These are phyloP conservation scores for Holacanthella duospinosa DNA, from an alignment of 2,888 invertebrate species.

Conservation along the genomic window DNA sequence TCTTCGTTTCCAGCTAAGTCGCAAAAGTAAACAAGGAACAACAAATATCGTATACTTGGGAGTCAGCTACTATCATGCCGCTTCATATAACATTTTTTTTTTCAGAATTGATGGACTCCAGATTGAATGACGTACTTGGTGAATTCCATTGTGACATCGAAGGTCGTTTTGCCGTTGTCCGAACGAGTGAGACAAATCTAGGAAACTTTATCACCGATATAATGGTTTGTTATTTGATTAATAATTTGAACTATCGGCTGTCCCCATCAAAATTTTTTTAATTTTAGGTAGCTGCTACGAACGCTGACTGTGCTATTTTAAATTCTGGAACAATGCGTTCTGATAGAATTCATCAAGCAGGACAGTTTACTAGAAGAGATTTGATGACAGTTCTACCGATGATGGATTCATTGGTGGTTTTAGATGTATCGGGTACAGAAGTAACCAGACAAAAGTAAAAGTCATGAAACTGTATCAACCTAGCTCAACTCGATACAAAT, in stretches of 20 bases:
- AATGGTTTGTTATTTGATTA: slow-evolving; percentile 12
- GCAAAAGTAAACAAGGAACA: no score
- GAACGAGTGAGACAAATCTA: slow-evolving; percentile 77
- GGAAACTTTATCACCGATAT: slow-evolving; percentile 76
- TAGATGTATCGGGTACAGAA: slow-evolving; percentile 57
- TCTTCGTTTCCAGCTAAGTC: no score
- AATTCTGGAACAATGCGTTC: slow-evolving; percentile 80
- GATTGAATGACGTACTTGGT: slow-evolving; percentile 73
- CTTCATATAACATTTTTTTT: no score
- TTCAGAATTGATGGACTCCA: slow-evolving; percentile 64
- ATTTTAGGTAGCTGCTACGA: slow-evolving; percentile 71
- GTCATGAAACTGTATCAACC: no score
- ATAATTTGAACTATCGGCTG: no score
- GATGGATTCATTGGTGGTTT: slow-evolving; percentile 68
- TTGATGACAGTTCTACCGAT: slow-evolving; percentile 73
- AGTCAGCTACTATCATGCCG: not conserved
- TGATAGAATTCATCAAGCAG: slow-evolving; percentile 64
- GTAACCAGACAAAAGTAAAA: no score
- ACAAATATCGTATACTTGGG: no score
- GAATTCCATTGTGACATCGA: slow-evolving; percentile 76
- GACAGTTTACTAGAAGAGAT: slow-evolving; percentile 74
- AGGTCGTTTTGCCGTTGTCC: slow-evolving; percentile 66
- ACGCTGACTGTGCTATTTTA: slow-evolving; percentile 71
- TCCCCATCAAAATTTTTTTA: slow-evolving; percentile 31
- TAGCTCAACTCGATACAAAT: no score